These are phyloP conservation scores for Diplolepis rosae DNA, from an alignment of 2,888 invertebrate species.

Conservation along the genomic window DNA sequence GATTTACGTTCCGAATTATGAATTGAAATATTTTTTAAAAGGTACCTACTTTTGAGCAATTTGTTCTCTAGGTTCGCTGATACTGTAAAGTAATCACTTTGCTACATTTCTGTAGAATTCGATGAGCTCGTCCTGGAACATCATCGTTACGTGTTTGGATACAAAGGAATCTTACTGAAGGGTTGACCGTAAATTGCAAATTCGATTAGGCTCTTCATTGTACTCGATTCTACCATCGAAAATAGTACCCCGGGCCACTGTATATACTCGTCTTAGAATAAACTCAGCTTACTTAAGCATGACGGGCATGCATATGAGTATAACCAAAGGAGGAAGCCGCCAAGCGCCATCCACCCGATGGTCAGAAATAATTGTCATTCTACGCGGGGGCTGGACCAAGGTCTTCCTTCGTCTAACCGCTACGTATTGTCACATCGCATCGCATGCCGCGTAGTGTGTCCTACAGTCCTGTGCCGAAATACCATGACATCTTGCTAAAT, in stretches of 20 bases:
- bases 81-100: neutral
- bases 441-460: neutral
- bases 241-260: slow-evolving; percentile 42
- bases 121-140: neutral
- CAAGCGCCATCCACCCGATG: slow-evolving; percentile 69
- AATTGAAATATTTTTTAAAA: no score
- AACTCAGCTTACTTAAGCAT: slow-evolving; percentile 48
- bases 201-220: neutral
- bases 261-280: slow-evolving; percentile 48
- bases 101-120: neutral
- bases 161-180: neutral
- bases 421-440: slow-evolving; percentile 15
- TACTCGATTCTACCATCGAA: neutral
- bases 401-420: slow-evolving; percentile 35
- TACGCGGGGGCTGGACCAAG: slow-evolving; percentile 46
- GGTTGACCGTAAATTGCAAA: neutral
- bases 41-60: no score
- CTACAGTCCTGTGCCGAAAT: neutral
- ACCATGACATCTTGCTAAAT: slow-evolving; percentile 29
- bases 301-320: slow-evolving; percentile 68
- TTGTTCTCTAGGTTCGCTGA: no score
- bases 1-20: no score
- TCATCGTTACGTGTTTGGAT: neutral
- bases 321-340: slow-evolving; percentile 65
- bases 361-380: slow-evolving; percentile 70